Base-by-base conservation (phyloP, 2,797 vertebrate genomes). In the Oryzias dopingdopingensis region DNA sequence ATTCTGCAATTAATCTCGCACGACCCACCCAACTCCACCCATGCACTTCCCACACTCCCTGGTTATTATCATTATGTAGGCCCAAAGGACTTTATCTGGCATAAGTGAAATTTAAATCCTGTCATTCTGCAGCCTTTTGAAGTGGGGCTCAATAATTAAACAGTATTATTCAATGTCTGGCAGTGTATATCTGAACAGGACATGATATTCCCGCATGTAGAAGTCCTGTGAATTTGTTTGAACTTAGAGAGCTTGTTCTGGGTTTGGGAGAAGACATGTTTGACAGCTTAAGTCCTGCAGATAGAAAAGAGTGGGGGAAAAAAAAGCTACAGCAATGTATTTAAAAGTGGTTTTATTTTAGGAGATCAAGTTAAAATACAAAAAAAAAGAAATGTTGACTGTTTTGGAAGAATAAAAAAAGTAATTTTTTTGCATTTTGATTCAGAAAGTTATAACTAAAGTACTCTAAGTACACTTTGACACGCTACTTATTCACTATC, bases 1-100 rank as follows among this genome's bases (percentile, higher is more conserved):
- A 85, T 81, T 66, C 70, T 47, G 66, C 84, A 85, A 88, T 89
- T 89, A 87, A 88, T 89, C 81, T 82, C 67, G 74, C 53, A 80
- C 70, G 81, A 78, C 84, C 82, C 72, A 61, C 52, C 65, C 67
- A 23, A 26, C 72, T 72, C 68, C 72, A 67, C 73, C 81, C 78
- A 75, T 65, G 51, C 47, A 61, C 53, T 59, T 60, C 50, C 57
- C 71, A 49, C 52, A 56, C 62, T 83, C 70, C 57, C 57, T 57
- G 56, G 72, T 66, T 79, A 65, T 81, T 74, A 78, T 79, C 70
- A 66, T 83, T 88, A 84, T 86, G 77, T 75, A 23, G 60, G 62
- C 58, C 52, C 64, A 45, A 42, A 59, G 60, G 59, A 60, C 64
- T 58, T 18, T 52, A 52, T 49, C 62, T 74, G 68, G 66, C 59